These are phyloP conservation scores for Parazoanthus swiftii DNA, from an alignment of 92 coral and sea anemone species.

Conservation along the genomic window DNA sequence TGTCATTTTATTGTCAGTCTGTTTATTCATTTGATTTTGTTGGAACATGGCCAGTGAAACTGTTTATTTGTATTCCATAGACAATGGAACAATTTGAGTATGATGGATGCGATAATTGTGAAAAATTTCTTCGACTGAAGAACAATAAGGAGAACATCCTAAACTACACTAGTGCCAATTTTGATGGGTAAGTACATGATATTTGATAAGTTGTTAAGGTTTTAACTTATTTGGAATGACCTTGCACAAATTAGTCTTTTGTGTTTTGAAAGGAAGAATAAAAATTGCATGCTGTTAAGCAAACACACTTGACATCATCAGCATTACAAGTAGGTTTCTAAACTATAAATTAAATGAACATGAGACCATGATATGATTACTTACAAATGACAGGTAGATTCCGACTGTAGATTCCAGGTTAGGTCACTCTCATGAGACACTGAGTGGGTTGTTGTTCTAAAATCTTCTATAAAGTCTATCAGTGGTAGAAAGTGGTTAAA, in stretches of 20 bases:
- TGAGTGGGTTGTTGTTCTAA: not conserved
- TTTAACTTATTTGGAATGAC: no score
- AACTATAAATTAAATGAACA: no score
- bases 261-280: not conserved
- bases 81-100: constrained; percentile 94
- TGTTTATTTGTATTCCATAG: constrained; percentile 41
- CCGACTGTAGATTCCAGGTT: not conserved
- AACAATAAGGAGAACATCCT: constrained; percentile 94
- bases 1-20: not conserved
- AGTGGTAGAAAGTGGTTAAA: no score
- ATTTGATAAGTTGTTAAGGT: not conserved
- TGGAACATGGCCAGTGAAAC: not conserved
- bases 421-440: not conserved
- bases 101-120: constrained; percentile 91
- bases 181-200: constrained; percentile 90
- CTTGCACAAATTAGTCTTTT: no score
- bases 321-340: no score
- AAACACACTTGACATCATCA: not conserved
- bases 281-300: not conserved
- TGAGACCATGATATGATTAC: no score
- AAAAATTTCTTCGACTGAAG: constrained; percentile 81
- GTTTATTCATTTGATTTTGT: not conserved
- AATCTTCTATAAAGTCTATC: not conserved
- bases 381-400: no score
- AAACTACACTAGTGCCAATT: constrained; percentile 93